phyloP scores from a whole-genome alignment of 2,113 vertebrate genomes.

The Panthera uncia region DNA sequence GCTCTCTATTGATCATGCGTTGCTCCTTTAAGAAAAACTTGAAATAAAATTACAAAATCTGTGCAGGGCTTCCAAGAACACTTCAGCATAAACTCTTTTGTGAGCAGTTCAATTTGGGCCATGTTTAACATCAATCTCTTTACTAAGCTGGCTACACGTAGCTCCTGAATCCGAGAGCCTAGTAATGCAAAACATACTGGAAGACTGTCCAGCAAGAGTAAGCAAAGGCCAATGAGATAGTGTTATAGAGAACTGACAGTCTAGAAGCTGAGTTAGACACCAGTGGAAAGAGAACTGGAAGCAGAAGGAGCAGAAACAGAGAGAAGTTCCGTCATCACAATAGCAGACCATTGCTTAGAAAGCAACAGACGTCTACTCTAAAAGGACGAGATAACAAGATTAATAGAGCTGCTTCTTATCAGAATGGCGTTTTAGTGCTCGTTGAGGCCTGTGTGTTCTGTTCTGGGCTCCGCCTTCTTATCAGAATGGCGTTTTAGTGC shows the following conservation, averaged over 20 bases:
- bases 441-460: not conserved
- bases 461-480: not conserved
- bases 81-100: not conserved
- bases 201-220: not conserved
- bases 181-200: not conserved
- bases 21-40: not conserved
- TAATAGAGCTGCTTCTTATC: not conserved
- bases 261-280: not conserved
- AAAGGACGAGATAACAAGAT: not conserved
- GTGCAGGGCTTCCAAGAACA: not conserved
- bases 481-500: not conserved
- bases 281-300: not conserved
- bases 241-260: not conserved
- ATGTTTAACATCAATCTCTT: not conserved
- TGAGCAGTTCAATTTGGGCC: not conserved
- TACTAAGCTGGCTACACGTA: not conserved
- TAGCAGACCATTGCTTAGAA: not conserved
- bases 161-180: not conserved
- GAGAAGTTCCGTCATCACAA: not conserved
- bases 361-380: not conserved
- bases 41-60: conserved; percentile 8
- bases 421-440: not conserved
- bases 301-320: not conserved
- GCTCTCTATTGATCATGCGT: not conserved
- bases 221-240: not conserved